These are phyloP conservation scores for Mystacides longicornis DNA, from an alignment of 2,888 invertebrate genomes.

Conservation along the genomic window DNA sequence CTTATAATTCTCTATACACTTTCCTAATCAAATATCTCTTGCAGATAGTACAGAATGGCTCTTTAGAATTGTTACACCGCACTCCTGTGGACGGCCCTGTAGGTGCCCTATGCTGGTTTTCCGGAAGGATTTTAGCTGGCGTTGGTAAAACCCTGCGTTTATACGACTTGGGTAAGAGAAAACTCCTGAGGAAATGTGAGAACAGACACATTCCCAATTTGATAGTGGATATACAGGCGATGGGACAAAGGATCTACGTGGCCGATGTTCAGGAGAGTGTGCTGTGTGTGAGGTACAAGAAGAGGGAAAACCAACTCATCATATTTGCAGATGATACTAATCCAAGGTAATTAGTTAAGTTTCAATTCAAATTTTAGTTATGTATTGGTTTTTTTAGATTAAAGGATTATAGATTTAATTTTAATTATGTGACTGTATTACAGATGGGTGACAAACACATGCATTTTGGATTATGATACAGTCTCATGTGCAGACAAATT, in stretches of 20 bases:
- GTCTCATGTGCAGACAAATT: slow-evolving; percentile 97
- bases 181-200: slow-evolving; percentile 94
- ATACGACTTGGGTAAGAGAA: slow-evolving; percentile 95
- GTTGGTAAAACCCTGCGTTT: slow-evolving; percentile 87
- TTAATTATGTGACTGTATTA: not conserved
- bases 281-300: slow-evolving; percentile 90
- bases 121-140: slow-evolving; percentile 85
- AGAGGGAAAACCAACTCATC: slow-evolving; percentile 93
- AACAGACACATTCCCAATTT: slow-evolving; percentile 94
- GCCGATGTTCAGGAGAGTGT: slow-evolving; percentile 96
- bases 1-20: not conserved
- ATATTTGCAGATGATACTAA: slow-evolving; percentile 98
- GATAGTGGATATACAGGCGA: slow-evolving; percentile 87
- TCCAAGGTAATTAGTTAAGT: slow-evolving; percentile 59
- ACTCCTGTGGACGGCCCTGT: slow-evolving; percentile 91
- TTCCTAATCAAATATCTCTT: not conserved
- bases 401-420: too few relatives aligned
- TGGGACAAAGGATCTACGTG: slow-evolving; percentile 91
- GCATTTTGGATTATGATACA: slow-evolving; percentile 92
- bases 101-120: slow-evolving; percentile 80
- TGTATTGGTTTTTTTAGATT: not conserved
- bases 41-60: slow-evolving; percentile 53
- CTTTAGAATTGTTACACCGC: slow-evolving; percentile 86
- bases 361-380: not conserved
- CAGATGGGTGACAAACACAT: slow-evolving; percentile 84